phyloP scores from a whole-genome alignment of 1,140 invertebrate species.

The Heliconius melpomene region DNA sequence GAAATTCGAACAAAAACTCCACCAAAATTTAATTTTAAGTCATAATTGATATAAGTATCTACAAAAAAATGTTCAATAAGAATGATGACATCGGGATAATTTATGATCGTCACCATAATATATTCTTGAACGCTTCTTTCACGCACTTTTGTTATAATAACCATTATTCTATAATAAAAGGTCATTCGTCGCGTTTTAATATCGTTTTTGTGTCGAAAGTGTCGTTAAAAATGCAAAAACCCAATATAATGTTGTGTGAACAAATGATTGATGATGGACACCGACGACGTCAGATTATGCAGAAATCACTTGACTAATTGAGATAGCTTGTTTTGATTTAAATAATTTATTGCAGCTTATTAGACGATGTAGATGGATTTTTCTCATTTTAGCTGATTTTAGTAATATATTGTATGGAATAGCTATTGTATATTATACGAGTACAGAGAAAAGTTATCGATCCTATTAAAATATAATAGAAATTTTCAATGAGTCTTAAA shows the following conservation, averaged over 20 bases:
- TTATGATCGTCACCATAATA: not conserved
- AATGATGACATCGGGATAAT: not conserved
- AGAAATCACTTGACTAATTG: conserved; percentile 23
- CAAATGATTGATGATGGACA: conserved; percentile 25
- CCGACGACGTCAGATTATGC: conserved; percentile 19
- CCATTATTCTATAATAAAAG: conserved; percentile 1
- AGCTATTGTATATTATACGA: too few species aligned
- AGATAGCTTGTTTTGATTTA: conserved; percentile 14
- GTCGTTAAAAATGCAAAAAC: conserved; percentile 21
- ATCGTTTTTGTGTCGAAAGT: conserved; percentile 19
- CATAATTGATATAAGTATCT: not conserved
- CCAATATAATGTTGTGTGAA: conserved; percentile 11
- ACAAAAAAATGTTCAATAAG: not conserved
- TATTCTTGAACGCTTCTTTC: conserved; percentile 14
- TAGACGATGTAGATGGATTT: not conserved
- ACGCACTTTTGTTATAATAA: conserved; percentile 10
- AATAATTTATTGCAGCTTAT: conserved; percentile 22
- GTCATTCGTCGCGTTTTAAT: conserved; percentile 6
- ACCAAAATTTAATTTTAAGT: not conserved
- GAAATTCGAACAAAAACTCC: not conserved
- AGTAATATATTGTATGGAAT: too few species aligned
- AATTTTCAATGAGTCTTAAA: too few species aligned
- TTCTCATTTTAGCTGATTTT: not conserved
- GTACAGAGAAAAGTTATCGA: too few species aligned
- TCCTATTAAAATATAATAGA: too few species aligned